Evolutionary conservation across 2,113 vertebrate species (phyloP), one percentile per base, ranked within the genome.

Genomic region (Puma concolor): DNA sequence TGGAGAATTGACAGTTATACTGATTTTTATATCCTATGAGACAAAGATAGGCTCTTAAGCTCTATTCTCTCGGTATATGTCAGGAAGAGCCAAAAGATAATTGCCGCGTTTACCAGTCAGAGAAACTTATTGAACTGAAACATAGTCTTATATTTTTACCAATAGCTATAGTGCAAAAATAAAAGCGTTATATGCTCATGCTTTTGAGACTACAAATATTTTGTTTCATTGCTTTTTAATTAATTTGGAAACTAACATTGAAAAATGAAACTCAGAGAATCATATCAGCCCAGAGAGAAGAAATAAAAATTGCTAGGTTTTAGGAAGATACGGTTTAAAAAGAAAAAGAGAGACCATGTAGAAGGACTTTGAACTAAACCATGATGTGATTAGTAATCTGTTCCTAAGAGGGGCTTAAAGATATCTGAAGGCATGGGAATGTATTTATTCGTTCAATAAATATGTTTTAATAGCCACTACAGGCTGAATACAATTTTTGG

Each of bases 131-230:
- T 80, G 38, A 87, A 82, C 67, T 60, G 54, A 69, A 90, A 67
- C 8, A 69, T 11, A 52, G 66, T 74, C 79, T 41, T 91, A n/a
- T 60, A 86, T 41, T 93, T 93, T 95, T 97, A 95, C 31, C 44
- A 81, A 67, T 5, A 86, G 38, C 33, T n/a, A 29, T 54, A 87
- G 52, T 38, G 15, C 19, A 94, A 87, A 52, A 76, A 77, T 52
- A 76, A 71, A 95, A 50, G 7, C 14, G 31, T 50, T 31, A 71
- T 8, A 77, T 44, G 69, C 25, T 83, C n/a, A 77, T 23, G 38
- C 41, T 71, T 52, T 87, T 91, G 38, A 66, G 14, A 60, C n/a
- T 52, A 82, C 44, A 83, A 84, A 67, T 66, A 80, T 15, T 79
- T 81, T 14, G 12, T 52, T 52, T 97, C n/a, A 48, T 1, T 63